These are phyloP conservation scores for Crocidura indochinensis DNA, from an alignment of 2,797 vertebrate genomes.

Conservation along the genomic window DNA sequence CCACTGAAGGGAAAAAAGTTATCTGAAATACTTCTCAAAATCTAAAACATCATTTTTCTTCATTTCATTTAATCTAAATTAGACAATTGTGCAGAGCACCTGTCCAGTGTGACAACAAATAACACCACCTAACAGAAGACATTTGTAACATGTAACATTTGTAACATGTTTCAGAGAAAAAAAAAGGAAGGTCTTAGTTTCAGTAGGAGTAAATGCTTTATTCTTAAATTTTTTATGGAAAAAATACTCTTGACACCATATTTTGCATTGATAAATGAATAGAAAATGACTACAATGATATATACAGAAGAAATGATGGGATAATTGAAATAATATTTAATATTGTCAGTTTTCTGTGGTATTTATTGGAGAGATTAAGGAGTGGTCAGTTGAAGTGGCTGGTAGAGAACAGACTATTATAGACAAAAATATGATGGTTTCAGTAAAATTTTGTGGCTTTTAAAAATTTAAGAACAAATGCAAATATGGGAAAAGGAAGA, in stretches of 20 bases:
- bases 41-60: background rate
- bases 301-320: background rate
- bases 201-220: background rate
- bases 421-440: background rate
- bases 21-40: background rate
- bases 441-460: background rate
- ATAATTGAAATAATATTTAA: background rate
- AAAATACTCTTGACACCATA: background rate
- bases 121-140: background rate
- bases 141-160: background rate
- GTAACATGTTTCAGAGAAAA: background rate
- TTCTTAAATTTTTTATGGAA: background rate
- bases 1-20: background rate
- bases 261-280: background rate
- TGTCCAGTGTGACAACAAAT: background rate
- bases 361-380: background rate
- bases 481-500: too few relatives aligned
- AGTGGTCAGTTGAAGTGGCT: background rate
- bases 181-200: background rate
- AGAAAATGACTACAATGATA: background rate
- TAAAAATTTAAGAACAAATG: background rate
- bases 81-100: background rate
- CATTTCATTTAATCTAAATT: conserved; percentile 2
- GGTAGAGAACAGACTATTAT: background rate
- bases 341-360: background rate